Percentiles rank a stretch among this genome's conserved stretches.
Conservation (phyloP, 2,888 invertebrate genomes). For the Agriopis marginaria region DNA sequence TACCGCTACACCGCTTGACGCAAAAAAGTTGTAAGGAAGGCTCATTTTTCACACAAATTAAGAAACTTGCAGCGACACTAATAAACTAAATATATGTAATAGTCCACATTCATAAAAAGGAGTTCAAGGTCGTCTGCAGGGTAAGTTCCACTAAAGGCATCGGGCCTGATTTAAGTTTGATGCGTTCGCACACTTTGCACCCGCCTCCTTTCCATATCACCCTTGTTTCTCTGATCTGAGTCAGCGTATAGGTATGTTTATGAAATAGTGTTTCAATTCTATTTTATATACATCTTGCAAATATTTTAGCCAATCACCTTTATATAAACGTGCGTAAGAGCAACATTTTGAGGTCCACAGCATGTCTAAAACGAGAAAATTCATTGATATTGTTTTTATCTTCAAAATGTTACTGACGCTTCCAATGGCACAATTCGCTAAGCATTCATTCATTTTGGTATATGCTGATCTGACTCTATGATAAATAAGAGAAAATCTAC, state of each 20-base stretch:
- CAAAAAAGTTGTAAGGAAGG: too few species aligned
- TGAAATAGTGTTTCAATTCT: neutral
- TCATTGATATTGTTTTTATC: neutral
- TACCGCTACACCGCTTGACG: too few species aligned
- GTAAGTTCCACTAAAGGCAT: too few species aligned
- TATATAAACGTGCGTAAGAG: neutral
- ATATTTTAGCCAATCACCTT: neutral
- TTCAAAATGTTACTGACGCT: conserved; percentile 13
- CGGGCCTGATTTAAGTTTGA: too few species aligned
- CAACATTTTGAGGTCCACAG: conserved; percentile 3
- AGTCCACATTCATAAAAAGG: too few species aligned
- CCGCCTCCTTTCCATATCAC: too few species aligned
- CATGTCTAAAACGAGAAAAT: neutral
- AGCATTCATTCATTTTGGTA: conserved; percentile 12
- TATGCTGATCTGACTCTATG: conserved; percentile 1
- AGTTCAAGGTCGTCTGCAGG: too few species aligned
- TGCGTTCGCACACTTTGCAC: too few species aligned
- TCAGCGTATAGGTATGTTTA: neutral
- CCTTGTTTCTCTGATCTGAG: too few species aligned
- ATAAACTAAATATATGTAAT: too few species aligned
- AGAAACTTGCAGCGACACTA: too few species aligned
- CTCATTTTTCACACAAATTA: too few species aligned
- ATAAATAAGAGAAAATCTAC: neutral
- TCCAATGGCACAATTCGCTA: conserved; percentile 28
- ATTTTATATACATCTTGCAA: neutral